These are phyloP conservation scores for Polymixis lichenea DNA, from an alignment of 2,888 invertebrate species.

Conservation along the genomic window DNA sequence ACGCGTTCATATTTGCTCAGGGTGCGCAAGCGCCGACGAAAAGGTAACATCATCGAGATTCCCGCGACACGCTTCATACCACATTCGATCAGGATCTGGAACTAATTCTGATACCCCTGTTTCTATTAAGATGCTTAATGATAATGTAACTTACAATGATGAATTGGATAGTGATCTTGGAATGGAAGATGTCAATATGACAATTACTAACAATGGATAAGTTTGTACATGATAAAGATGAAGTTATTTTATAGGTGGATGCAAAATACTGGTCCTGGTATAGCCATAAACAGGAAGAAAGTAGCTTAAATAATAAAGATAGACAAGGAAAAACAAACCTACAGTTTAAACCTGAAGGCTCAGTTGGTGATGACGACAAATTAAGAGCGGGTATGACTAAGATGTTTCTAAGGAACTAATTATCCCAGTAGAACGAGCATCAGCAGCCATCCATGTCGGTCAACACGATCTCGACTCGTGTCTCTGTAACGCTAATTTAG, in stretches of 20 bases:
- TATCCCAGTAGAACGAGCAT: slow-evolving; percentile 27
- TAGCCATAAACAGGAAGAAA: neutral
- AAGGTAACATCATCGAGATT: slow-evolving; percentile 51
- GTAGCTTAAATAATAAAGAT: neutral
- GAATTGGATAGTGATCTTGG: slow-evolving; percentile 32
- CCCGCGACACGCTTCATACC: slow-evolving; percentile 60
- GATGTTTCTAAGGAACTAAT: slow-evolving; percentile 38
- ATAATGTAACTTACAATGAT: slow-evolving; percentile 43
- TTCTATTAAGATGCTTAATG: slow-evolving; percentile 48
- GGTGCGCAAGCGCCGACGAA: slow-evolving; percentile 63
- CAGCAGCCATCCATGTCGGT: slow-evolving; percentile 47
- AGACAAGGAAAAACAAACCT: neutral
- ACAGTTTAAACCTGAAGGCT: neutral
- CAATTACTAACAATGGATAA: too few relatives aligned
- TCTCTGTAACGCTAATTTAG: slow-evolving; percentile 38
- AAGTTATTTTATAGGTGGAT: too few relatives aligned
- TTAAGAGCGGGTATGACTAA: slow-evolving; percentile 22
- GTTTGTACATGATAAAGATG: neutral
- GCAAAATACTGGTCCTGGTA: too few relatives aligned
- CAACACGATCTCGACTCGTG: slow-evolving; percentile 39
- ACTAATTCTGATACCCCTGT: slow-evolving; percentile 60
- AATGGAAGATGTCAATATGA: slow-evolving; percentile 26
- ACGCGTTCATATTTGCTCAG: slow-evolving; percentile 79
- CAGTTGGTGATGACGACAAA: neutral
- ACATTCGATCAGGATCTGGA: slow-evolving; percentile 63